Base-by-base conservation (phyloP, 1,140 invertebrate species). In the Helicoverpa zea region DNA sequence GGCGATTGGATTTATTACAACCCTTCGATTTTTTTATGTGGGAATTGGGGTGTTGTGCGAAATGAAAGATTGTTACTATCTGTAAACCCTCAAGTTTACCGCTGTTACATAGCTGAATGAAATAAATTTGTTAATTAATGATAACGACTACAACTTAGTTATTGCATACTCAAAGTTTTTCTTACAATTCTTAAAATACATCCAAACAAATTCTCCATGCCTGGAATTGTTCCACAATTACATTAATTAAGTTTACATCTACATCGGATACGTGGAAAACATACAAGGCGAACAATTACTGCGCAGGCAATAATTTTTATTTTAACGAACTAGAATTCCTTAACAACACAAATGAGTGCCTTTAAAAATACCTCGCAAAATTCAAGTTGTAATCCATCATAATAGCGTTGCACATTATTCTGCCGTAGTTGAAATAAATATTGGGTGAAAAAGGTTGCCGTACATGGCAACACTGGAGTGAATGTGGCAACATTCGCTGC, bases 401-500 rank as follows among this genome's bases (percentile, higher is more conserved):
- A 72, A 30, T 14, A 30, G 13, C 18, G 12, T 16, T 5, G 68
- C 23, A 51, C 13, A 59, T 61, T 54, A 73, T 73, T 56, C 13
- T 29, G 70, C 70, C 18, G 43, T 64, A 52, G 18, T 61, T 61
- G 58, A n/a, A 18, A 75, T 75, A 75, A 61, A 75, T 58, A 58
- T 58, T 43, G 74, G 35, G n/a, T 23, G 64, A 76, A 77, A 77
- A 76, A 52, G 66, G 49, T 11, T 16, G 11, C 61, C 75, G 0
- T 77, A 66, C 16, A 77, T 64, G 75, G 59, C 47, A 66, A 54
- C 73, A 23, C 9, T 49, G 49, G 23, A 64, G 58, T 64, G 43
- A 72, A 73, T 72, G 73, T 83, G 80, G 84, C 85, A 85, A 83
- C 86, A 81, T 74, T 80, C 54, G 16, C 72, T 68, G 61, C 66